A percentile compares a stretch with the other conserved stretches of the same genome.
Conservation (phyloP, 2,113 vertebrate genomes). For the Globicephala melas region DNA sequence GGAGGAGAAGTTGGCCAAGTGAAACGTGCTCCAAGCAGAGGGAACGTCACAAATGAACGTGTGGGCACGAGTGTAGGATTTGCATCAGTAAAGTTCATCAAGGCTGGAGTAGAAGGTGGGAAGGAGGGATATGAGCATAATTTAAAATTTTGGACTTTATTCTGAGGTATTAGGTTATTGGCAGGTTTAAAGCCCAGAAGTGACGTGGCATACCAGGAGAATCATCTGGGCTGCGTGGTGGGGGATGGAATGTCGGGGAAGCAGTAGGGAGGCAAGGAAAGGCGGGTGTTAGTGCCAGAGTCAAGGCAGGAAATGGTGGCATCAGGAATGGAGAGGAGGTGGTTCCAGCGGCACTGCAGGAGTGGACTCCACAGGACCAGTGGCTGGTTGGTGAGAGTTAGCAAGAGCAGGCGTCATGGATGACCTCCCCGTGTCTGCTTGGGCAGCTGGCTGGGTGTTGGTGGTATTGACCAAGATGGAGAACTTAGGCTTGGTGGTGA, state of each 20-base stretch:
- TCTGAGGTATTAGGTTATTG: background rate
- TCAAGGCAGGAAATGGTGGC: background rate
- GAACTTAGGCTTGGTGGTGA: background rate
- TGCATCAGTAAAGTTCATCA: background rate
- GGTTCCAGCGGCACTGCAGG: background rate
- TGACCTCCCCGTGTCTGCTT: background rate
- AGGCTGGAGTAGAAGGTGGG: background rate
- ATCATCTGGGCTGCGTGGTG: background rate
- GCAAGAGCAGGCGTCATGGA: background rate
- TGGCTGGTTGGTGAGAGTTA: rapidly evolving
- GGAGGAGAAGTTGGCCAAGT: background rate
- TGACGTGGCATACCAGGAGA: background rate
- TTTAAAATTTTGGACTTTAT: background rate
- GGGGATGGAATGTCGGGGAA: background rate
- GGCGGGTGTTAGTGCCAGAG: background rate
- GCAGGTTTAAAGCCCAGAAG: background rate
- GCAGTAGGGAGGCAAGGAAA: background rate
- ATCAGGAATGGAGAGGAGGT: background rate
- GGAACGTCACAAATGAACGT: no score
- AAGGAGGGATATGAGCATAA: background rate
- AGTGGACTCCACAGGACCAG: rapidly evolving
- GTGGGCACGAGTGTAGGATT: background rate
- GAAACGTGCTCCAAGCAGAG: background rate
- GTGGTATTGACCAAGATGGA: rapidly evolving
- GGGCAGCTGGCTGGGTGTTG: background rate